Base-by-base conservation (phyloP, 1,140 invertebrate species). In the Hetaerina americana region DNA sequence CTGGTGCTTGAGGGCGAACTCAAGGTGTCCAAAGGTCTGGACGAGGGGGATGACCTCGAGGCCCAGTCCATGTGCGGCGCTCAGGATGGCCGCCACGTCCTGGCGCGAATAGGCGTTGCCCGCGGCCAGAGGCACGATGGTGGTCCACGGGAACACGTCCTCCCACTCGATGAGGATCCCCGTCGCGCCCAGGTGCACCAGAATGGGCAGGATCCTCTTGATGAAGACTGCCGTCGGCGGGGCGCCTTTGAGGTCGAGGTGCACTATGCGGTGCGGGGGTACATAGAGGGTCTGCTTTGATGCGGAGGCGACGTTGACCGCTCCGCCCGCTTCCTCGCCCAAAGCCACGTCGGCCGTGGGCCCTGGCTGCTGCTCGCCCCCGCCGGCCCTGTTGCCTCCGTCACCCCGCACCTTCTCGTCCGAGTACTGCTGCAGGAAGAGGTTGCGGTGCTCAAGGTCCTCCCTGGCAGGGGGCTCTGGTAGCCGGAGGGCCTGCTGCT, bases 71-170 rank as follows among this genome's bases (percentile, higher is more conserved):
- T 80, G 71, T 85, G 81, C 26, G 26, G 87, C 77, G 40, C 83
- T 78, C 49, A 89, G 78, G 72, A 95, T 86, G 22, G 84, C 82
- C 18, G 77, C 75, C 0, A 96, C 87, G 75, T 96, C 89, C 31
- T 82, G 78, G 75, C 80, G 84, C 0, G 85, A 87, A 78, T 97
- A 98, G 69, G 88, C 87, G 83, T 96, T 93, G 28, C 82, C 82
- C 3, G 94, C 90, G 0, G 87, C 83, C 6, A 96, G 81, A 10
- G 78, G 76, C 1, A 77, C 81, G 3, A 98, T 79, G 0, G 81
- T 79, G 0, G 88, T 92, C 80, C 92, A 98, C 0, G 96, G 96
- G 81, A 98, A 99, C 92, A 96, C 97, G 77, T 99, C 97, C 83
- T 99, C 97, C 83, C 97, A 99, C 81, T 99, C 97, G 70, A 97